These are phyloP conservation scores for Recurvirostra avosetta DNA, from an alignment of 2,113 vertebrate genomes.

Conservation along the genomic window DNA sequence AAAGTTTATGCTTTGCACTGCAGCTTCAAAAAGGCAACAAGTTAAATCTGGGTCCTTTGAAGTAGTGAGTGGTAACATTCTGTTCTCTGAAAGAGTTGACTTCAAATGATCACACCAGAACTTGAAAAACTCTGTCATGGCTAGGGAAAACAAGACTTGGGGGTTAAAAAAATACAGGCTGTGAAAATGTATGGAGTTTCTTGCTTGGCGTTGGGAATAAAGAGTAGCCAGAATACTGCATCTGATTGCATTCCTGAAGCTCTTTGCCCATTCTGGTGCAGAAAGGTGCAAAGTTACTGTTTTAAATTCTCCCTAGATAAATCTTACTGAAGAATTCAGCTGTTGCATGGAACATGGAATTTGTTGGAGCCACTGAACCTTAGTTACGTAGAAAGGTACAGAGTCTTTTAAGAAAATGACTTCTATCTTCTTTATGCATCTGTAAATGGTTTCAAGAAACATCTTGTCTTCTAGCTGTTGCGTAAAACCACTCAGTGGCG, in stretches of 20 bases:
- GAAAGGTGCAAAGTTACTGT: neutral
- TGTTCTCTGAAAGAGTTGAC: neutral
- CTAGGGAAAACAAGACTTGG: neutral
- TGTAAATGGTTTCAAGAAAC: neutral
- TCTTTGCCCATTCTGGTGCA: fast-evolving
- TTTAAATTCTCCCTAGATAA: neutral
- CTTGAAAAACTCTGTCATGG: neutral
- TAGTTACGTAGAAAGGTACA: neutral
- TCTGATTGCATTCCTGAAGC: neutral
- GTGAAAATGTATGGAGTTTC: neutral
- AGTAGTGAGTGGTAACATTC: conserved; percentile 13
- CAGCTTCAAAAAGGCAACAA: conserved; percentile 33
- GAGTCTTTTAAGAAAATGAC: neutral
- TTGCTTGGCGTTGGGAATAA: fast-evolving
- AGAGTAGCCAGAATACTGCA: neutral
- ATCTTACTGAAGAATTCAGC: neutral
- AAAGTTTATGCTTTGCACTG: neutral
- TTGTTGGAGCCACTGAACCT: neutral
- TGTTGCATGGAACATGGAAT: neutral
- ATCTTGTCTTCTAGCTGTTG: neutral
- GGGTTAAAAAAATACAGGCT: no score
- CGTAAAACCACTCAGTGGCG: neutral
- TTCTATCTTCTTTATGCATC: neutral
- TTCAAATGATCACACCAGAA: neutral
- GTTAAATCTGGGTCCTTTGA: conserved; percentile 23